Base-by-base conservation (phyloP, 2,113 vertebrate genomes). In the Sinocyclocheilus rhinocerous region DNA sequence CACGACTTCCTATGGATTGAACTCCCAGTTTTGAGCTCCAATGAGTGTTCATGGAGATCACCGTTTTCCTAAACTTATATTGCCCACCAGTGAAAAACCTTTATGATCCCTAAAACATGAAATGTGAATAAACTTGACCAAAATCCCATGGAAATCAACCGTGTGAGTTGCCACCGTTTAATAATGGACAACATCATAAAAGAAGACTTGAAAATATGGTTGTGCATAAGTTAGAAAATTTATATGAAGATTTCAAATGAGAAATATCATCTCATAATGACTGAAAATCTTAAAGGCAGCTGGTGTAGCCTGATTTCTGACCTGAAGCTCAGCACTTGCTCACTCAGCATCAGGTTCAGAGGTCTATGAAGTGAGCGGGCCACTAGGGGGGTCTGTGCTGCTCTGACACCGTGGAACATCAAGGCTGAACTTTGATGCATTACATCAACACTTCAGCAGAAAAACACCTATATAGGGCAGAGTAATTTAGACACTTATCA, bases 361-460 rank as follows among this genome's bases (percentile, higher is more conserved):
- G 29, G 61, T 48, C 42, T 4, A 15, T 83, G 48, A 36, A 29
- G 18, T n/a, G n/a, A 36, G 9, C 5, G 16, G 65, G 11, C 81
- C 81, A 67, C 81, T 52, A 69, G 81, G 26, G 42, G 81, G 80
- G 5, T 29, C 18, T 89, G 45, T 52, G 24, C 16, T 22, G 26
- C 81, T 13, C 11, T 83, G 81, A 83, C 81, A 55, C 45, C 24
- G 45, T 83, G 81, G 81, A 83, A 83, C 42, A 70, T 18, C 10
- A 18, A 33, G 18, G 6, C 16, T 83, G 81, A 55, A 83, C 81
- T 83, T 83, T 83, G 81, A 70, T 22, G 81, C 63, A 50, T 82
- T 26, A 82, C 63, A 81, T 1, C 13, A 48, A 69, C 80, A 50
- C 16, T 20, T 79, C 33, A 29, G 36, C 6, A 26, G 39, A 48